A percentile compares a stretch with the other conserved stretches of the same genome.
Conservation (phyloP, 2,113 vertebrate species). For the Rana temporaria region DNA sequence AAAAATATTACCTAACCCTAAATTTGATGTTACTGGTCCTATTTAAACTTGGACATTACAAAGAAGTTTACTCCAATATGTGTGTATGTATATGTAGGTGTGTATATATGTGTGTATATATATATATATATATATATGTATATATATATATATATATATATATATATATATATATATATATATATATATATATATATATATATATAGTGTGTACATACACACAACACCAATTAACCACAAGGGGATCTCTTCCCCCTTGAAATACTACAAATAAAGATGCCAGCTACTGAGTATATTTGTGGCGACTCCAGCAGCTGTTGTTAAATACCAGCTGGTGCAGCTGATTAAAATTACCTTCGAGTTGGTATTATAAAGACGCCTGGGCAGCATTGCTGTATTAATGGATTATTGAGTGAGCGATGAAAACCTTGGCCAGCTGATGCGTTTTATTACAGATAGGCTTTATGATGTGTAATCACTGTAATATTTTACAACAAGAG, state of each 20-base stretch:
- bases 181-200: not conserved
- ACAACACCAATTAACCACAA: conserved; percentile 79
- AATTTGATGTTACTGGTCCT: too few relatives aligned
- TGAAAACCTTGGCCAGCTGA: conserved; percentile 90
- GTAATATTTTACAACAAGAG: conserved; percentile 85
- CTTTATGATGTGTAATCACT: conserved; percentile 88
- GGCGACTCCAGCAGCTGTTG: conserved; percentile 86
- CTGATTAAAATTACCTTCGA: conserved; percentile 91
- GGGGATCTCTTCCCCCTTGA: conserved; percentile 83
- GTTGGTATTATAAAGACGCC: conserved; percentile 89
- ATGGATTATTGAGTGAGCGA: conserved; percentile 90
- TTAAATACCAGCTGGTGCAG: conserved; percentile 90
- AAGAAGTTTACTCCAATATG: too few relatives aligned
- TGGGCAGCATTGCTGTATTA: conserved; percentile 87
- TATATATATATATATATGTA: not conserved
- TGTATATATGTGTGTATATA: too few relatives aligned
- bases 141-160: too few relatives aligned
- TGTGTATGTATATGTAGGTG: too few relatives aligned
- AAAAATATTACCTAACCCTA: too few relatives aligned
- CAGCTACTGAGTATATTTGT: conserved; percentile 87
- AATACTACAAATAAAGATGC: conserved; percentile 89
- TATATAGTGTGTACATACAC: conserved; percentile 56
- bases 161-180: not conserved
- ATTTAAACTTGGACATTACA: too few relatives aligned
- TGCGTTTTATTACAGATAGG: conserved; percentile 89